These are phyloP conservation scores for Argyrosomus regius DNA, from an alignment of 2,797 vertebrate species.

Conservation along the genomic window DNA sequence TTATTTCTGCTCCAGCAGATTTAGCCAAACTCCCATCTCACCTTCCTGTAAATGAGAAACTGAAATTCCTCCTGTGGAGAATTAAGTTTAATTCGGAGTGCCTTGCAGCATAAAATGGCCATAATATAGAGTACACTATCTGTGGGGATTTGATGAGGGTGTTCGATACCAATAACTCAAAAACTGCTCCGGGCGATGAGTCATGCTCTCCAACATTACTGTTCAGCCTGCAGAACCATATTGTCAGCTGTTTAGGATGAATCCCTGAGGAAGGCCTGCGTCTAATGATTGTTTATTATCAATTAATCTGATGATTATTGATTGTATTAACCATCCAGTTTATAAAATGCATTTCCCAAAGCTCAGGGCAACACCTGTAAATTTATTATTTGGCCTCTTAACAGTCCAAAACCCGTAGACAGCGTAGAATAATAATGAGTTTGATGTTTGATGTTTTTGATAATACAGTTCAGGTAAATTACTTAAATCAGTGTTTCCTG, in stretches of 20 bases:
- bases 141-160: slow-evolving; percentile 19
- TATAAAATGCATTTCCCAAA: background rate
- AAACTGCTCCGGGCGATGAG: slow-evolving; percentile 2
- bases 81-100: slow-evolving; percentile 23
- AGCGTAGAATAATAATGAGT: too few relatives aligned
- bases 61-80: slow-evolving; percentile 29
- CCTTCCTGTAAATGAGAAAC: slow-evolving; percentile 35
- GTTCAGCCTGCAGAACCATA: background rate
- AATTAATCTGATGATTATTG: background rate
- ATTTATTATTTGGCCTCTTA: too few relatives aligned
- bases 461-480: too few relatives aligned
- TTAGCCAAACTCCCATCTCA: slow-evolving; percentile 28
- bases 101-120: slow-evolving; percentile 7
- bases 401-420: background rate
- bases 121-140: background rate
- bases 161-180: slow-evolving; percentile 20
- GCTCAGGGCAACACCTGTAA: background rate
- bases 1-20: slow-evolving; percentile 51
- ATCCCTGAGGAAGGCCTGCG: background rate
- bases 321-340: background rate
- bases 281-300: background rate
- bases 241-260: background rate
- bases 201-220: background rate
- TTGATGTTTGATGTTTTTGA: too few relatives aligned
- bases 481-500: too few relatives aligned